Evolutionary conservation across 2,113 vertebrate genomes (phyloP), one percentile per base, ranked within the genome.

Genomic region (Arenaria interpres): DNA sequence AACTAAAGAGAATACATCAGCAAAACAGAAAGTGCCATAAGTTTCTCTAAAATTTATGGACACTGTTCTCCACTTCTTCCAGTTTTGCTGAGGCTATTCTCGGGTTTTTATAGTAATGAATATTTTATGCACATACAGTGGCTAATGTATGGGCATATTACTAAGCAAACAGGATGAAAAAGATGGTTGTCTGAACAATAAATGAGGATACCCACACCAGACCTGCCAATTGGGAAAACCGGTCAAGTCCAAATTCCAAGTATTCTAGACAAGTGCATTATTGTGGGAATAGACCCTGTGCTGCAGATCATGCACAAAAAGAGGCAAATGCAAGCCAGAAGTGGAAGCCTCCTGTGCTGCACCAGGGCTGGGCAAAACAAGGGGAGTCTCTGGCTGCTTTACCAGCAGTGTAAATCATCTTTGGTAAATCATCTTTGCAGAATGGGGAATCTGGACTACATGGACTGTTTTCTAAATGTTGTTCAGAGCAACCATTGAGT

Each of bases 291-390:
- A 63, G 45, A 32, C 20, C 8, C 64, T 23, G n/a, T 14, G 39
- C 46, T 75, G 69, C 46, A 51, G 50, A 21, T 3, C 20, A 5
- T 0, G 0, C 2, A 4, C 39, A 57, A 51, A 30, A 21, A 35
- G 27, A 67, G 35, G 33, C 68, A 54, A 63, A n/a, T 22, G 14
- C 6, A 25, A 57, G n/a, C 33, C 30, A 45, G 33, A 60, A 25
- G 15, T 13, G 32, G 72, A 75, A 78, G 60, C 13, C 53, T 79
- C 53, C 32, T 35, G 33, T 37, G 41, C 51, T 72, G 53, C 13
- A 14, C 39, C 51, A 46, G 35, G 18, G 30, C 64, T 33, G 8
- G 37, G 60, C 19, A 25, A 35, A 78, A 37, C 13, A 28, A 35
- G 24, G n/a, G 24, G 32, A 64, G 4, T 14, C 20, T 91, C 73